Base-by-base conservation (phyloP, 2,797 vertebrate genomes). In the Myiotriccus ornatus region DNA sequence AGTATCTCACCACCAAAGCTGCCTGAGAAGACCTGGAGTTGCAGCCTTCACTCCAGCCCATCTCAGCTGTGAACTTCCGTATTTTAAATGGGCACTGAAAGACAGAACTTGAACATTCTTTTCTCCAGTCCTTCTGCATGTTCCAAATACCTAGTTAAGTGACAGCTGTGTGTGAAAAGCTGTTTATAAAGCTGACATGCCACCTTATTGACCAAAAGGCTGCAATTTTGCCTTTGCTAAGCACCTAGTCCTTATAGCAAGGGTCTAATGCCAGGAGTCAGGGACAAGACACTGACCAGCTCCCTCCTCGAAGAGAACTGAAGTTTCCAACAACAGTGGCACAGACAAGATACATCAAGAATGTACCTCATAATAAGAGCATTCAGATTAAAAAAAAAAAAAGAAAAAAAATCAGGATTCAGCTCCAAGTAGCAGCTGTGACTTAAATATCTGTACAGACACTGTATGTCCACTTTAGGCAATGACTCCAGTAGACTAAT, bases 391-490 rank as follows among this genome's bases (percentile, higher is more conserved):
- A 56, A 50, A 81, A 63, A n/a, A 10, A 43, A 67, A 34, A 10
- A 35, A 8, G 8, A 18, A 55, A 37, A 6, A 21, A n/a, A 28
- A 49, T 15, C 21, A 30, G 69, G 25, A 70, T 71, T 75, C 14
- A 62, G 27, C 30, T 73, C 67, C 62, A 94, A 78, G 49, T 2
- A 46, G 32, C n/a, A 82, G 23, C 8, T 67, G 34, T 10, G 41
- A 56, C 34, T 89, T 59, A 59, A 62, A 87, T 39, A 79, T 35
- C n/a, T 41, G 10, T 43, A 63, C 1, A 87, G 67, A 74, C 37
- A 63, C 69, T 64, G 55, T 67, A 93, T 65, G 93, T 89, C 84
- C 89, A 83, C 93, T 95, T 94, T 62, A 93, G 93, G 87, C 60
- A 89, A 85, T 56, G 41, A 56, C 25, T 92, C 28, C 64, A 50